Percentiles rank a stretch among this genome's conserved stretches.
phyloP scores from a whole-genome alignment of 2,113 vertebrate genomes.

The Beaufortia kweichowensis region DNA sequence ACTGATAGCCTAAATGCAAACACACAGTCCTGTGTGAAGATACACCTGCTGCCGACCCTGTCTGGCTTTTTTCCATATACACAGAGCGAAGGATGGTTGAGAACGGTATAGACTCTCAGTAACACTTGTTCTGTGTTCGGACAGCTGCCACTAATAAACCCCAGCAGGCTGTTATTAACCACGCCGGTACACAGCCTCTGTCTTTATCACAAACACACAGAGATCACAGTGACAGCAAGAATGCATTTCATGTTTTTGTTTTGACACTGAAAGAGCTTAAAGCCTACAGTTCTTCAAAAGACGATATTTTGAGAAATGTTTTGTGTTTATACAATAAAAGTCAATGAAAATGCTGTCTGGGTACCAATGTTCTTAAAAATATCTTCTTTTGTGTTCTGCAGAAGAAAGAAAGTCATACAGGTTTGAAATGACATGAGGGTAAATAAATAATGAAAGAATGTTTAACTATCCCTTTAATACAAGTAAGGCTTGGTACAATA shows the following conservation, averaged over 20 bases:
- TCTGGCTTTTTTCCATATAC: conserved; percentile 13
- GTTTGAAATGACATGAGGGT: no score
- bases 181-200: neutral
- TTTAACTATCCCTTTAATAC: no score
- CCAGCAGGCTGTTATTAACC: conserved; percentile 4
- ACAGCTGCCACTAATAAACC: conserved; percentile 21
- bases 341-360: no score
- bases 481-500: no score
- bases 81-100: neutral
- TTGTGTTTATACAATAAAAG: no score
- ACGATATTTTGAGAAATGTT: no score
- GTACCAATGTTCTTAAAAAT: no score
- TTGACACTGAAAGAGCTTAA: neutral
- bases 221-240: neutral
- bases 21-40: conserved; percentile 19
- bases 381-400: no score
- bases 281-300: neutral
- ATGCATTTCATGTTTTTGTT: neutral
- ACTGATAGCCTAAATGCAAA: neutral
- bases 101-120: neutral
- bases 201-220: conserved; percentile 1
- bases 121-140: neutral
- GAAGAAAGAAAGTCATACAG: no score
- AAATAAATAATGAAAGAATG: no score
- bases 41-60: conserved; percentile 30